phyloP scores from a whole-genome alignment of 2,888 invertebrate genomes.

The Drosophila anceps region DNA sequence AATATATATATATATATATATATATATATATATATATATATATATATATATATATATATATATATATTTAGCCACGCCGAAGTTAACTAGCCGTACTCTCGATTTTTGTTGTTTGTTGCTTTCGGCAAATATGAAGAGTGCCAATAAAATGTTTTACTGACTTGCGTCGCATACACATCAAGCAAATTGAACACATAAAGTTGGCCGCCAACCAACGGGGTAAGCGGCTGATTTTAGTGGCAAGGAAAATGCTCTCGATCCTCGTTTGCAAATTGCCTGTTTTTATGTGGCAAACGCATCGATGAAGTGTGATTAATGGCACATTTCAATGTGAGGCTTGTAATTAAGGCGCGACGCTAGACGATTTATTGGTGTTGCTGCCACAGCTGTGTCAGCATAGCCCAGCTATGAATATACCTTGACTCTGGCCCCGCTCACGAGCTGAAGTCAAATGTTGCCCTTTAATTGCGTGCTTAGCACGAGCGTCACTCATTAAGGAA shows the following conservation, averaged over 20 bases:
- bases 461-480: slow-evolving; percentile 72
- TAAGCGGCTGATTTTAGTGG: slow-evolving; percentile 15
- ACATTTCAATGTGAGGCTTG: slow-evolving; percentile 69
- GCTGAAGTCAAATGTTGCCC: slow-evolving; percentile 57
- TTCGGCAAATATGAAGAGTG: slow-evolving; percentile 67
- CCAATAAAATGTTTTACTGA: slow-evolving; percentile 67
- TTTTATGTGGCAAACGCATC: slow-evolving; percentile 70
- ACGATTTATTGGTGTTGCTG: slow-evolving; percentile 60
- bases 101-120: slow-evolving; percentile 5
- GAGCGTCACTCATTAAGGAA: slow-evolving; percentile 67
- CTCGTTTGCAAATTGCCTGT: slow-evolving; percentile 55
- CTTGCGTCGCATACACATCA: slow-evolving; percentile 29
- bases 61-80: too few relatives aligned
- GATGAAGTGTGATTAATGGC: slow-evolving; percentile 78
- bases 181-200: slow-evolving; percentile 67
- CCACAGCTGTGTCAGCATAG: slow-evolving; percentile 41
- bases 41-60: too few relatives aligned
- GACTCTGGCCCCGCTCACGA: background rate
- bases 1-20: background rate
- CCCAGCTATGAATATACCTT: slow-evolving; percentile 1
- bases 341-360: slow-evolving; percentile 63
- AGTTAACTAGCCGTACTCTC: background rate
- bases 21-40: too few relatives aligned
- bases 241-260: background rate
- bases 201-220: slow-evolving; percentile 22